Percentiles rank a stretch among this genome's conserved stretches.
Evolutionary conservation across 1,140 invertebrate species (phyloP).

Genomic region (Mycetomoellerius zeteki): DNA sequence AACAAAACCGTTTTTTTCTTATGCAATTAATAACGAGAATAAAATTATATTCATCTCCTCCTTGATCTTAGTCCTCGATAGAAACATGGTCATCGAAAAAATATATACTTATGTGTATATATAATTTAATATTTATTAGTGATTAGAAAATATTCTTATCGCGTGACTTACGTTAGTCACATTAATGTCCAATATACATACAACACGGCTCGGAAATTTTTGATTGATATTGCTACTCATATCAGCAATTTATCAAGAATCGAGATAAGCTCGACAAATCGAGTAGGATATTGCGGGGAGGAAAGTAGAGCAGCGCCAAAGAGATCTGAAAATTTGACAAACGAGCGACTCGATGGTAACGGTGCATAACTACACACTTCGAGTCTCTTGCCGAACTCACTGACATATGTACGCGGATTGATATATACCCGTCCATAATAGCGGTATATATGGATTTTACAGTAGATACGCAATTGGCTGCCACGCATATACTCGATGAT

Average conservation of each 20-base stretch:
- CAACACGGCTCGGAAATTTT: neutral
- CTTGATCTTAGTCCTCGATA: no score
- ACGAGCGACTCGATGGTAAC: slow-evolving; percentile 8
- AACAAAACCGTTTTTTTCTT: no score
- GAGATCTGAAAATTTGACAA: slow-evolving; percentile 41
- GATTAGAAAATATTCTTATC: neutral
- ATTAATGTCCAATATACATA: neutral
- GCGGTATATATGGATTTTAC: slow-evolving; percentile 62
- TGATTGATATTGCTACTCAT: neutral
- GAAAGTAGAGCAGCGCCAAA: neutral
- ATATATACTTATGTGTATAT: no score
- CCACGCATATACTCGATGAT: slow-evolving; percentile 51
- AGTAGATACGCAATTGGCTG: slow-evolving; percentile 50
- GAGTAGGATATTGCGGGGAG: slow-evolving; percentile 6
- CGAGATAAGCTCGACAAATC: slow-evolving; percentile 55
- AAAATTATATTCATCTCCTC: neutral
- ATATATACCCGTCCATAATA: slow-evolving; percentile 53
- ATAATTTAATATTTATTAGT: neutral
- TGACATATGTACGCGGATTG: slow-evolving; percentile 55
- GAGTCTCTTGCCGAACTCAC: slow-evolving; percentile 41
- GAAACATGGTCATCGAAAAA: no score
- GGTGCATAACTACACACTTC: slow-evolving; percentile 7
- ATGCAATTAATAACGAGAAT: neutral
- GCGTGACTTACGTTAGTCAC: neutral
- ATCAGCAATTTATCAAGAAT: slow-evolving; percentile 39